Evolutionary conservation across 2,797 vertebrate species (phyloP).

Genomic region (Hemitrygon akajei): DNA sequence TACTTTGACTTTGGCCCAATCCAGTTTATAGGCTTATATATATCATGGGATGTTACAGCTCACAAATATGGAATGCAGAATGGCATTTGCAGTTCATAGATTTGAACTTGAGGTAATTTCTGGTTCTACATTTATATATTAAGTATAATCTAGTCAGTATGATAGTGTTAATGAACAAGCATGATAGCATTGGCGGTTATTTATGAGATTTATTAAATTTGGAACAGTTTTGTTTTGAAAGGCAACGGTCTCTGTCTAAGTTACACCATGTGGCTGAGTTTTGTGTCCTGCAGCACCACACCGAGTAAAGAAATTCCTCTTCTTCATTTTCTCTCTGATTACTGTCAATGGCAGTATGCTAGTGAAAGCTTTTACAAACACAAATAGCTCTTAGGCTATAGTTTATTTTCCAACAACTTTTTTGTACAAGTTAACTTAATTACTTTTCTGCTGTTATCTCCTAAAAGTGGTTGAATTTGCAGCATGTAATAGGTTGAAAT

Average conservation of each 20-base stretch:
- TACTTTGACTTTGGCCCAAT: not conserved
- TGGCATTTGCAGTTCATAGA: not conserved
- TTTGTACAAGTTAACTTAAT: not conserved
- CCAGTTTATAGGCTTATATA: not conserved
- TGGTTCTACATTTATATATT: not conserved
- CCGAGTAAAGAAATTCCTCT: not conserved
- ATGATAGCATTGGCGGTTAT: not conserved
- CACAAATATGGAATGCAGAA: not conserved
- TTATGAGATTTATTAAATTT: not conserved
- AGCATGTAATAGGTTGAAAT: no score
- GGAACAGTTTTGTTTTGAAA: not conserved
- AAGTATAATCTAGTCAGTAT: not conserved
- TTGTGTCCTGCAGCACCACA: not conserved
- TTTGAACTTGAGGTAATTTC: not conserved
- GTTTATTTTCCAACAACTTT: not conserved
- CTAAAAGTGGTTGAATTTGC: no score
- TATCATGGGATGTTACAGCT: not conserved
- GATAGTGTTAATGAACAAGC: not conserved
- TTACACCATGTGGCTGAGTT: not conserved
- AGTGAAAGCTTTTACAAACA: not conserved
- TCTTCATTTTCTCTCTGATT: not conserved
- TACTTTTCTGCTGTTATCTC: not conserved
- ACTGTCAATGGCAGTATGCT: not conserved
- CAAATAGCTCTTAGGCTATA: not conserved
- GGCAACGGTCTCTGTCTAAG: not conserved